A percentile compares a stretch with the other conserved stretches of the same genome.
These are phyloP conservation scores for Ischnus inquisitorius DNA, from an alignment of 2,888 invertebrate genomes.

Conservation along the genomic window DNA sequence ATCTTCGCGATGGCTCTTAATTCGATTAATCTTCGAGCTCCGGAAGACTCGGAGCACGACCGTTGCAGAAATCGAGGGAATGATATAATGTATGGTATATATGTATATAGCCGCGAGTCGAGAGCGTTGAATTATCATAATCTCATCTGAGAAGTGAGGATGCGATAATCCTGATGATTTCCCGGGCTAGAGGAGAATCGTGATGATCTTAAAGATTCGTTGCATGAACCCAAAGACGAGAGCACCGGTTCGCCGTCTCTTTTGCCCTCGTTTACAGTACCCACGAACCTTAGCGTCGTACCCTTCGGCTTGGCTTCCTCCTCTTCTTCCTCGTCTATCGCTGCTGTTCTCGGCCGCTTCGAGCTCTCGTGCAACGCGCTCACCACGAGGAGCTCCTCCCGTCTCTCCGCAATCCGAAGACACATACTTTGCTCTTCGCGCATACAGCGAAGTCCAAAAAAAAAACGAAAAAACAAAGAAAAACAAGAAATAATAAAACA, in stretches of 20 bases:
- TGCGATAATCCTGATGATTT: conserved; percentile 80
- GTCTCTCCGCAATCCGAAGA: conserved; percentile 30
- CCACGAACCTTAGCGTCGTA: conserved; percentile 33
- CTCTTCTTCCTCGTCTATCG: conserved; percentile 21
- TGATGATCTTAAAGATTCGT: conserved; percentile 55
- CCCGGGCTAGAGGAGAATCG: conserved; percentile 62
- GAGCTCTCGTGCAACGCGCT: conserved; percentile 64
- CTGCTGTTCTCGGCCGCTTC: conserved; percentile 22
- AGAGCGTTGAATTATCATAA: conserved; percentile 78
- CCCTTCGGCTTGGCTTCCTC: conserved; percentile 59
- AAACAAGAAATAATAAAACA: conserved; percentile 25
- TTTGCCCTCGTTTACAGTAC: conserved; percentile 58
- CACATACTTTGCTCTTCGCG: conserved; percentile 29
- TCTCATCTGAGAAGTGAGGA: conserved; percentile 75
- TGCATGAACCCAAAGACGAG: conserved; percentile 39
- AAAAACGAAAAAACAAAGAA: background rate
- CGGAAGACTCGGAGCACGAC: conserved; percentile 13
- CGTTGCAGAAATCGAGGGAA: conserved; percentile 14
- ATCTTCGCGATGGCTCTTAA: conserved; percentile 1
- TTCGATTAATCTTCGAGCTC: conserved; percentile 38
- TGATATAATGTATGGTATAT: background rate
- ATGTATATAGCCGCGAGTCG: conserved; percentile 33
- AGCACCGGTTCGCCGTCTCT: conserved; percentile 39
- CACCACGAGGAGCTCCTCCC: conserved; percentile 57
- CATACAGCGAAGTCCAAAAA: background rate